phyloP scores from a whole-genome alignment of 2,797 vertebrate species.

The Premnoplex brunnescens region DNA sequence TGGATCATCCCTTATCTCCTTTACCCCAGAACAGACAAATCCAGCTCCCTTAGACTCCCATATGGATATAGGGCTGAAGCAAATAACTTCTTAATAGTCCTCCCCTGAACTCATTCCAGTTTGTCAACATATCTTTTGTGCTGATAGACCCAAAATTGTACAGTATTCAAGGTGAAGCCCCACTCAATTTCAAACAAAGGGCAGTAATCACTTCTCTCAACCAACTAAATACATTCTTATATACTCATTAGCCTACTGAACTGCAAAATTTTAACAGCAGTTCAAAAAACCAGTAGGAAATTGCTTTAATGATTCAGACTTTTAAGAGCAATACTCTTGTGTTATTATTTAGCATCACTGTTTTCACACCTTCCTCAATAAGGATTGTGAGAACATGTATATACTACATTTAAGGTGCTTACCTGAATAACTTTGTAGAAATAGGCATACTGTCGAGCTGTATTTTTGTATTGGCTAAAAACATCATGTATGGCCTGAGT shows the following conservation, averaged over 20 bases:
- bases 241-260: background rate
- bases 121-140: background rate
- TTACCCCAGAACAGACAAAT: background rate
- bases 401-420: background rate
- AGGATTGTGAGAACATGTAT: background rate
- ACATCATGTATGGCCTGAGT: conserved; percentile 95
- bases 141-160: background rate
- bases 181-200: background rate
- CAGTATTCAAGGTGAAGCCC: background rate
- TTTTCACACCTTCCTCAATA: background rate
- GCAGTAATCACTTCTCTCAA: background rate
- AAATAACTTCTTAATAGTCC: background rate
- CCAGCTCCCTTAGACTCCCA: background rate
- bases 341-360: background rate
- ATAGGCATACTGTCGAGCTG: conserved; percentile 95
- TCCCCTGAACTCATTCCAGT: background rate
- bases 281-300: background rate
- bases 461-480: conserved; percentile 97
- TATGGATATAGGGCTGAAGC: background rate
- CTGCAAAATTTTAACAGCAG: background rate
- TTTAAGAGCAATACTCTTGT: background rate
- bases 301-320: background rate
- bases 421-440: conserved; percentile 98
- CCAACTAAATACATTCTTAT: background rate
- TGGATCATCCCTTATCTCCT: background rate